Percentiles rank a stretch among this genome's conserved stretches.
phyloP scores from a whole-genome alignment of 2,888 invertebrate species.

The Agonopterix alstromeriana region DNA sequence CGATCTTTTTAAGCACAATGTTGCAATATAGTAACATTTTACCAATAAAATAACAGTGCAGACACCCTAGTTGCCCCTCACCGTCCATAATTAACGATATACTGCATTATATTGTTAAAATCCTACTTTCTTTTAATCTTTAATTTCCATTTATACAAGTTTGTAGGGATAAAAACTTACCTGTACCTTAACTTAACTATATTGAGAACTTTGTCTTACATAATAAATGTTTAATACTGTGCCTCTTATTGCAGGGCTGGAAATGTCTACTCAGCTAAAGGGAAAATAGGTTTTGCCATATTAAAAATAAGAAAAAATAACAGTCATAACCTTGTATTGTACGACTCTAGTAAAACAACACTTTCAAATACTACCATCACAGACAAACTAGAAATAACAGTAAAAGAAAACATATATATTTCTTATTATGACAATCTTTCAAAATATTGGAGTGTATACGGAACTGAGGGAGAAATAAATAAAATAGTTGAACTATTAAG shows the following conservation, averaged over 20 bases:
- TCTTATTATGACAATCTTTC: conserved; percentile 51
- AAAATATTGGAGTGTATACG: conserved; percentile 59
- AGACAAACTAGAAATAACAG: conserved; percentile 34
- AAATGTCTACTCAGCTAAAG: conserved; percentile 43
- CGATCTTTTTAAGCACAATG: too few relatives aligned
- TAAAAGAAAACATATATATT: conserved; percentile 44
- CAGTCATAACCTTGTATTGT: conserved; percentile 45
- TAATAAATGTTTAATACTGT: too few relatives aligned
- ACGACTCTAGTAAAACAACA: conserved; percentile 54
- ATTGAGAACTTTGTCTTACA: too few relatives aligned
- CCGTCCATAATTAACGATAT: too few relatives aligned
- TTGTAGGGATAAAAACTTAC: too few relatives aligned
- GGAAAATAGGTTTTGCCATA: conserved; percentile 61
- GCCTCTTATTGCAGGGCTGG: conserved; percentile 36
- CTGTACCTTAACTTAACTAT: too few relatives aligned
- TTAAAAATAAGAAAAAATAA: conserved; percentile 40
- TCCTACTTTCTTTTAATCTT: too few relatives aligned
- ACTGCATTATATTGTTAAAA: too few relatives aligned
- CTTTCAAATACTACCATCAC: conserved; percentile 43
- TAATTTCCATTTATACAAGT: too few relatives aligned
- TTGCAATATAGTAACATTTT: too few relatives aligned
- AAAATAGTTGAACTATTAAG: conserved; percentile 36
- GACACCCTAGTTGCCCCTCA: too few relatives aligned
- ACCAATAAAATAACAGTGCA: too few relatives aligned
- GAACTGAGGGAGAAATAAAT: conserved; percentile 35